phyloP scores from a whole-genome alignment of 1,140 invertebrate genomes.

The Vanessa atalanta region DNA sequence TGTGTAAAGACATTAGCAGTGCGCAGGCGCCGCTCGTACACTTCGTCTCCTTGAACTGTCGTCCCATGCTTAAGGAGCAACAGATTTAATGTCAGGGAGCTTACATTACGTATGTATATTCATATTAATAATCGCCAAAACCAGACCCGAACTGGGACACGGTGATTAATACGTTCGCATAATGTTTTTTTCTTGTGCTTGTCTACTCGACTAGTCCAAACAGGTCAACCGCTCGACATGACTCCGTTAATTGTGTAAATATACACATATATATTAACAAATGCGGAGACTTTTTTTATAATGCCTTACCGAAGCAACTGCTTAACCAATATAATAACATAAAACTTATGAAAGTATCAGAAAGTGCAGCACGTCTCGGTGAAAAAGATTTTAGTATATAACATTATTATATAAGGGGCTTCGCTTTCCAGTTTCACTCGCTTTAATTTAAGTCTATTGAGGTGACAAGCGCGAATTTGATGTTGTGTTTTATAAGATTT shows the following conservation, averaged over 20 bases:
- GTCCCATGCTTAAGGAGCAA: constrained; percentile 54
- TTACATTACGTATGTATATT: constrained; percentile 35
- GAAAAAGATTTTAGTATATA: too few relatives aligned
- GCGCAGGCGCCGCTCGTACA: constrained; percentile 44
- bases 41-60: constrained; percentile 68
- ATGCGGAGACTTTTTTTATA: too few relatives aligned
- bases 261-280: constrained; percentile 4
- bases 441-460: too few relatives aligned
- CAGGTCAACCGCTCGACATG: constrained; percentile 47
- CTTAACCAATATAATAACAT: too few relatives aligned
- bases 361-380: too few relatives aligned
- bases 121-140: constrained; percentile 63
- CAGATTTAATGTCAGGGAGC: constrained; percentile 61
- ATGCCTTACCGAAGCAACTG: too few relatives aligned
- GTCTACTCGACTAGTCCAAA: constrained; percentile 49
- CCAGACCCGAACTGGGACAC: constrained; percentile 59
- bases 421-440: too few relatives aligned
- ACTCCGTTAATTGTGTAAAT: constrained; percentile 54
- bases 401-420: too few relatives aligned
- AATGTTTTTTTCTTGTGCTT: constrained; percentile 55
- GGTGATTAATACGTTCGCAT: constrained; percentile 57
- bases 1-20: constrained; percentile 38
- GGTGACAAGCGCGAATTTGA: too few relatives aligned
- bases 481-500: too few relatives aligned
- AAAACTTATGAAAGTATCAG: too few relatives aligned